Evolutionary conservation across 1,140 invertebrate genomes (phyloP), one percentile per base, ranked within the genome.

Genomic region (Tetramorium parvispinum): DNA sequence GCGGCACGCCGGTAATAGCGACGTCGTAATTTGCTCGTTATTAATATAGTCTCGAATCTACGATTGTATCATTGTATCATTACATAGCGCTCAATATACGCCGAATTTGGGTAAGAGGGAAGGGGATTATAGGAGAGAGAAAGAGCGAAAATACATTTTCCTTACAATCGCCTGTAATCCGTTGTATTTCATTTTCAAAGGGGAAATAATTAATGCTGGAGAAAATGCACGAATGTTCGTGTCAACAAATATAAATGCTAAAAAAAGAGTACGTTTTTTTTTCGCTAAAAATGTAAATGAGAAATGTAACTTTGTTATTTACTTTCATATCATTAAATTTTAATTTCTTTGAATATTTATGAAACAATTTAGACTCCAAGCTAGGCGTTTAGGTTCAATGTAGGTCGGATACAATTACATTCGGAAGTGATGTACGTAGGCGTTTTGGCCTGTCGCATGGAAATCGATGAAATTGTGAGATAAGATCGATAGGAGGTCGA

Each of bases 391-490:
- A 71, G 8, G 59, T 0, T 89, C 87, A 81, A 63, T 66, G 68
- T 88, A 88, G 83, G 70, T 89, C 88, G 87, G 13, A 70, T 76
- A 81, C 76, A 70, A 76, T 86, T 82, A 43, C 46, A 70, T 32
- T 11, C 10, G 76, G 65, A 76, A 87, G 65, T 85, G 66, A 10
- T 40, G 49, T 61, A 70, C 71, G 87, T 59, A 32, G 83, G 85
- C 85, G 87, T 88, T 83, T 85, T 70, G 53, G 27, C 21, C 61
- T 82, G 87, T 90, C 85, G 61, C 51, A 53, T 85, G 70, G 11
- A 85, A 73, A 91, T 89, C 71, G 87, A 89, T 78, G 32, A 76
- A 88, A 88, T 71, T 37, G 40, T 4, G 3, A 51, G 73, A 86
- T 88, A 81, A 88, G 87, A 89, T 89, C 75, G 70, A 89, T 70